Base-by-base conservation (phyloP, 2,113 vertebrate species). In the Mellivora capensis region DNA sequence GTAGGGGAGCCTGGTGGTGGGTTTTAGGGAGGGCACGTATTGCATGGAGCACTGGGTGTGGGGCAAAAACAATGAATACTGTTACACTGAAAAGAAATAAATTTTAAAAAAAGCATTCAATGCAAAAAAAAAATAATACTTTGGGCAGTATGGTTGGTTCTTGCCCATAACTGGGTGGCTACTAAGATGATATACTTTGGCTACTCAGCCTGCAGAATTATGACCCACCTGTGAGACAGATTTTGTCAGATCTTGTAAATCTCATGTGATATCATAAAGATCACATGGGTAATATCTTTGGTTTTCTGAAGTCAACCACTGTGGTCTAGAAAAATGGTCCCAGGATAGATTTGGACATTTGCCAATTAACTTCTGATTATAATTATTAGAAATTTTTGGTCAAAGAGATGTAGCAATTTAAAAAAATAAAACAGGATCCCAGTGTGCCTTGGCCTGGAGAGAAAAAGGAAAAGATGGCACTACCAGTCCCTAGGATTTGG, bases 401-500 rank as follows among this genome's bases (percentile, higher is more conserved):
- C 18, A 15, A 87, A 42, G 13, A 80, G 2, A 21, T 14, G 5
- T 44, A 37, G 21, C 13, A 42, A 23, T 12, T n/a, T n/a, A 23
- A 15, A 79, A 74, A 77, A 31, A 1, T 13, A 27, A 14, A 34
- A 4, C 31, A 83, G 76, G 37, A 3, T 18, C 42, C 13, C 18
- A 88, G 2, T 34, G 17, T 52, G 9, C 39, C 7, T 47, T 89
- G 3, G 18, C n/a, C 14, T 31, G 12, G 47, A 47, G 10, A 67
- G 47, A 15, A 64, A 62, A 76, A 69, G 4, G 25, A 10, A n/a
- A 82, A 54, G 1, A 54, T 29, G 6, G 2, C 27, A 14, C 47
- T 64, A 57, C 3, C 21, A 20, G 31, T 9, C 0, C 3, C 4
- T 0, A 42, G 42, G 10, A 42, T 52, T 61, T 52, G 12, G 15